Percentiles rank a stretch among this genome's conserved stretches.
These are phyloP conservation scores for Prosapia bicincta DNA, from an alignment of 2,888 invertebrate genomes.

Conservation along the genomic window DNA sequence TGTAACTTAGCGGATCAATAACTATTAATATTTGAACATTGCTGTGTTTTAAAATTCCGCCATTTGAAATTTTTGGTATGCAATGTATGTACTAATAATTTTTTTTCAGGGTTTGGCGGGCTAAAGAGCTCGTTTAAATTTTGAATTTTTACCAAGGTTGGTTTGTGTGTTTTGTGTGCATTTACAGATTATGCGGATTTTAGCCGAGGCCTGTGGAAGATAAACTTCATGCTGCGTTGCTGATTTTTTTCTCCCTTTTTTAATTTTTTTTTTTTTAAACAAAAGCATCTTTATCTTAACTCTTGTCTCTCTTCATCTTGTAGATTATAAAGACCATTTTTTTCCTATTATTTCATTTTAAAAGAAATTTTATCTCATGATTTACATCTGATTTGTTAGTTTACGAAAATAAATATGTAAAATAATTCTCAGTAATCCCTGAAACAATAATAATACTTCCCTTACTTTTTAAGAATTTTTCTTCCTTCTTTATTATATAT, in stretches of 20 bases:
- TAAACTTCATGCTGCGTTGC: background rate
- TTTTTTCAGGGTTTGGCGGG: constrained; percentile 7
- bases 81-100: background rate
- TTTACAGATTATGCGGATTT: constrained; percentile 23
- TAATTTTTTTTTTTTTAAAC: background rate
- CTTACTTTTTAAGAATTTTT: background rate
- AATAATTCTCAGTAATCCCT: background rate
- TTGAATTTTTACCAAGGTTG: constrained; percentile 4
- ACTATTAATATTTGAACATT: background rate
- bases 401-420: background rate
- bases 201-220: constrained; percentile 11
- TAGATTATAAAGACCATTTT: background rate
- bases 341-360: background rate
- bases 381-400: background rate
- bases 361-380: background rate
- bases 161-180: constrained; percentile 29
- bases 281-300: background rate
- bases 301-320: background rate
- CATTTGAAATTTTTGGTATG: background rate
- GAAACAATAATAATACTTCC: background rate
- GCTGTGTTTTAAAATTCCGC: background rate
- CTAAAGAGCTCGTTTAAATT: constrained; percentile 12
- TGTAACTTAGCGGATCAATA: too few relatives aligned
- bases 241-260: background rate
- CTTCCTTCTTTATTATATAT: background rate